Conservation (phyloP, 2,113 vertebrate species). For the Clarias gariepinus region DNA sequence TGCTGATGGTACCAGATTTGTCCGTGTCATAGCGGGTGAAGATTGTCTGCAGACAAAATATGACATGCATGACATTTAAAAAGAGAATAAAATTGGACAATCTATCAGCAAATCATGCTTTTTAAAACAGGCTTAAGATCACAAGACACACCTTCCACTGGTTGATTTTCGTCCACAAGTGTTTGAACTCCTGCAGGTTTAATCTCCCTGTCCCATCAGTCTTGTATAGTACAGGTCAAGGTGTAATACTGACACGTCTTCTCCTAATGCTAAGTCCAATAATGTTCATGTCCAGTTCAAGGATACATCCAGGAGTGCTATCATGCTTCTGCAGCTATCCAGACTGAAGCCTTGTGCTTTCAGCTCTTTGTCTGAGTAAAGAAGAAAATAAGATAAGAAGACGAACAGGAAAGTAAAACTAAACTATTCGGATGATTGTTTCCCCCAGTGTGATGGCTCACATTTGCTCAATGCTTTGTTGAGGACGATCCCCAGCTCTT, state of each 20-base stretch:
- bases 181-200: slow-evolving; percentile 91
- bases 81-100: neutral
- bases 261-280: no score
- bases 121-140: neutral
- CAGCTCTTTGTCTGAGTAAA: slow-evolving; percentile 79
- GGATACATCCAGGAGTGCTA: slow-evolving; percentile 99
- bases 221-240: slow-evolving; percentile 67
- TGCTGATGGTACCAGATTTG: slow-evolving; percentile 84
- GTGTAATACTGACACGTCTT: neutral
- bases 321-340: slow-evolving; percentile 97
- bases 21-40: slow-evolving; percentile 84
- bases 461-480: slow-evolving; percentile 86
- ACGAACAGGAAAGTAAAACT: neutral
- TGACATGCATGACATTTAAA: no score
- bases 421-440: neutral
- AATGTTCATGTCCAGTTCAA: no score
- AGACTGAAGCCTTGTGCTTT: slow-evolving; percentile 87
- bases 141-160: slow-evolving; percentile 85
- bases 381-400: neutral
- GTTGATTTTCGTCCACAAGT: slow-evolving; percentile 97
- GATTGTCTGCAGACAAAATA: slow-evolving; percentile 76
- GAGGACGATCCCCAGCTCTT: slow-evolving; percentile 88
- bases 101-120: neutral
- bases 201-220: slow-evolving; percentile 93
- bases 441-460: slow-evolving; percentile 67